A percentile compares a stretch with the other conserved stretches of the same genome.
phyloP scores from a whole-genome alignment of 2,797 vertebrate species.

The Esox masquinongy region DNA sequence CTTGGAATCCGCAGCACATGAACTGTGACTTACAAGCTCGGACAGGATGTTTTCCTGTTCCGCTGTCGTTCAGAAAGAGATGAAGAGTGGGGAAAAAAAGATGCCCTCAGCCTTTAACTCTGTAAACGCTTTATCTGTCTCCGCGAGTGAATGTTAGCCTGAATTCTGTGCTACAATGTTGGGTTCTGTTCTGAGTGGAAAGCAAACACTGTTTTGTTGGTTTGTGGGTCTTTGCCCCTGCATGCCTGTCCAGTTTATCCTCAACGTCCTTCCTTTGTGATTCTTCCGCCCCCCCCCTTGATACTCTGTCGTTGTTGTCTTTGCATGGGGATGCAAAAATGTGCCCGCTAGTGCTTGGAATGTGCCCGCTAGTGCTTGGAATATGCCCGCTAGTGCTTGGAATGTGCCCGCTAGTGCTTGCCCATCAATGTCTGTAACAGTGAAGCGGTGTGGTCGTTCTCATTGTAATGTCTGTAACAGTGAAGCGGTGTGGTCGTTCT shows the following conservation, averaged over 20 bases:
- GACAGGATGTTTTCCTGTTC: neutral
- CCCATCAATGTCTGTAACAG: conserved; percentile 1
- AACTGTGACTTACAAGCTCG: neutral
- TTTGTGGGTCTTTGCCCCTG: conserved; percentile 40
- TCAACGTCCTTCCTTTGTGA: conserved; percentile 40
- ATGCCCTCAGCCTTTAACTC: conserved; percentile 41
- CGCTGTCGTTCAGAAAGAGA: conserved; percentile 3
- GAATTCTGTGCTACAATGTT: conserved; percentile 29
- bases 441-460: neutral
- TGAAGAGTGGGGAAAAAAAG: neutral
- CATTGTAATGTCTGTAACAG: neutral
- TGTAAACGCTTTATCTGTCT: neutral
- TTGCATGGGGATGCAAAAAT: conserved; percentile 55
- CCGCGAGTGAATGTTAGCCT: conserved; percentile 1
- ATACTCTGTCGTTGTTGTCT: conserved; percentile 32
- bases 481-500: too few relatives aligned
- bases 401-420: neutral
- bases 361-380: conserved; percentile 14
- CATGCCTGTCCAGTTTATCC: conserved; percentile 56
- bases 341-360: conserved; percentile 14
- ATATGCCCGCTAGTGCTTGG: too few relatives aligned
- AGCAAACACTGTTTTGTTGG: neutral
- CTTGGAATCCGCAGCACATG: neutral
- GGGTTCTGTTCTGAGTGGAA: neutral
- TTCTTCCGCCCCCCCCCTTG: neutral